These are phyloP conservation scores for Clepsis dumicolana DNA, from an alignment of 2,888 invertebrate genomes.

Conservation along the genomic window DNA sequence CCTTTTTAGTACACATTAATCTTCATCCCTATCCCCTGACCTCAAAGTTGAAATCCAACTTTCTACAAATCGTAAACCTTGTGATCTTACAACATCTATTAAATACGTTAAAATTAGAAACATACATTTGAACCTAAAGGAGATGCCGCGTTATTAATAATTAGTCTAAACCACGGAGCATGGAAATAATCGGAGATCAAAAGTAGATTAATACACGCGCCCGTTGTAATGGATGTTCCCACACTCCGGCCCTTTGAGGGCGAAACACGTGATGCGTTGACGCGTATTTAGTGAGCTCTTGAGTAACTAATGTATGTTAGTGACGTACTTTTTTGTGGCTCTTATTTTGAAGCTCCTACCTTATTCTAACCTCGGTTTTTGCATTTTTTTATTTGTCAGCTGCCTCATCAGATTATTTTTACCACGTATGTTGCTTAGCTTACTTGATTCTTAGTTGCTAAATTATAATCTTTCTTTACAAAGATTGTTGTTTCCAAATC, in stretches of 20 bases:
- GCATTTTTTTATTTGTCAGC: no score
- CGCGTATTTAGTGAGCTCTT: constrained; percentile 1
- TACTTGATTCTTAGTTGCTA: no score
- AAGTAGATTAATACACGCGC: constrained; percentile 59
- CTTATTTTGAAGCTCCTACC: no score
- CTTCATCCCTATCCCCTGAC: background rate
- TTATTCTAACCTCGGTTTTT: no score
- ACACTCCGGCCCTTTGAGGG: constrained; percentile 49
- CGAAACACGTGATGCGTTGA: constrained; percentile 10
- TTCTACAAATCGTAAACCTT: background rate
- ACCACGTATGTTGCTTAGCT: no score
- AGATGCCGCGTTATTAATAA: constrained; percentile 37
- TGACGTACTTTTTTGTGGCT: background rate
- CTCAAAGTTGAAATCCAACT: background rate
- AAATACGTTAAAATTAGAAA: constrained; percentile 35
- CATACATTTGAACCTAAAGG: constrained; percentile 18
- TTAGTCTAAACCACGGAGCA: constrained; percentile 29
- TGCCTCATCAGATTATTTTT: no score
- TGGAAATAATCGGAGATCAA: constrained; percentile 54
- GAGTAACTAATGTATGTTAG: background rate
- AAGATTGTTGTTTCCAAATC: no score
- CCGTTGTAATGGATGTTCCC: constrained; percentile 58
- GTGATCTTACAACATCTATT: constrained; percentile 26
- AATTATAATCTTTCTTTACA: no score
- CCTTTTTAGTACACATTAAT: no score